Percentiles rank a stretch among this genome's conserved stretches.
These are phyloP conservation scores for Cyrtorhinus lividipennis DNA, from an alignment of 1,140 invertebrate species.

Conservation along the genomic window DNA sequence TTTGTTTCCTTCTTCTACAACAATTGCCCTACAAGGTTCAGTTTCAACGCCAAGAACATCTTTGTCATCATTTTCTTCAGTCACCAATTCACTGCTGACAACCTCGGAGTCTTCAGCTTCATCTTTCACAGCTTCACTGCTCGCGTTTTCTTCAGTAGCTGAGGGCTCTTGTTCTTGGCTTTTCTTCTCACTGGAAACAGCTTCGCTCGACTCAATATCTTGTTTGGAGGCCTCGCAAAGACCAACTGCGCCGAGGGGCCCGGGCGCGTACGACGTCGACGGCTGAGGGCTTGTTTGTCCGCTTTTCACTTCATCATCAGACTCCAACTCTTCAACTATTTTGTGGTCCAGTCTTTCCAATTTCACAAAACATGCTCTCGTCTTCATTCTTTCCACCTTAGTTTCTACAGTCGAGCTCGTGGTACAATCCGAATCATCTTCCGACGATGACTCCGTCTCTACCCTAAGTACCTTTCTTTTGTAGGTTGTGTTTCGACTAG, in stretches of 20 bases:
- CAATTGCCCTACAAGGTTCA: too few relatives aligned
- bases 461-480: neutral
- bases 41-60: too few relatives aligned
- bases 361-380: neutral
- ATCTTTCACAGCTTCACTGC: too few relatives aligned
- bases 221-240: too few relatives aligned
- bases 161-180: too few relatives aligned
- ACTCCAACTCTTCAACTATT: neutral
- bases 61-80: too few relatives aligned
- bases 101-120: too few relatives aligned
- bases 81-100: too few relatives aligned
- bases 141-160: too few relatives aligned
- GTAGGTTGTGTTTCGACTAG: neutral
- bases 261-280: neutral
- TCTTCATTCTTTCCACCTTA: neutral
- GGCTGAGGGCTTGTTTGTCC: neutral
- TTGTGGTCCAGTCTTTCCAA: neutral
- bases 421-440: neutral
- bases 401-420: neutral
- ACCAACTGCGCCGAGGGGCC: neutral
- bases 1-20: too few relatives aligned
- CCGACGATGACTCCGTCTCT: neutral
- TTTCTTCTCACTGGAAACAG: too few relatives aligned
- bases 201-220: too few relatives aligned
- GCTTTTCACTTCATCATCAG: neutral